Evolutionary conservation across 2,888 invertebrate species (phyloP), one percentile per base, ranked within the genome.

Genomic region (Blera fallax): DNA sequence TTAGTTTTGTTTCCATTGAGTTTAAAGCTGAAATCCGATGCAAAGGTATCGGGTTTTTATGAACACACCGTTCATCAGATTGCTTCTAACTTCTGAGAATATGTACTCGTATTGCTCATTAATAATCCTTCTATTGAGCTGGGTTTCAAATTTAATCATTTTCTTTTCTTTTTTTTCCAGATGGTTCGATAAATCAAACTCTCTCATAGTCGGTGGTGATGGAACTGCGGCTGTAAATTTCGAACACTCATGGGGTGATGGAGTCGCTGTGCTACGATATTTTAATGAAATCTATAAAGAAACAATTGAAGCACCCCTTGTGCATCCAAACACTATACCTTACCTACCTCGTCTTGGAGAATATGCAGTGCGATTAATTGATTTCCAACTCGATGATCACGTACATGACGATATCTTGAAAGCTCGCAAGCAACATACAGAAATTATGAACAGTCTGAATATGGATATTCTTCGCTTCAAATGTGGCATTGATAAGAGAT

Each of bases 181-280:
- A 88, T 99, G 99, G 99, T 99, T 98, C 92, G 99, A 99, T 92
- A 99, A 99, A 93, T 97, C 98, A 2, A 95, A 99, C 90, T 97
- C 97, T 32, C 91, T 99, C 62, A 96, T 98, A 76, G 93, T 98
- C 40, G 95, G 96, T 8, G 94, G 94, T 82, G 97, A 98, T 93
- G 99, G 98, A 4, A 94, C 95, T 52, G 95, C 97, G 1, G 97
- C 96, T 11, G 93, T 99, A 1, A 99, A 98, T 93, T 99, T 99
- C 92, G 99, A 99, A 92, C 99, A 99, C 93, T 96, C 99, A 0
- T 99, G 99, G 99, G 99, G 99, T 10, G 99, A 99, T 93, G 99
- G 99, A 27, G 99, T 99, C 0, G 99, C 99, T 18, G 96, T 99
- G 1, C 93, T 99, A 45, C 94, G 99, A 82, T 98, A 97, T 92